Percentiles rank a stretch among this genome's conserved stretches.
These are phyloP conservation scores for Cistogaster globosa DNA, from an alignment of 2,888 invertebrate genomes.

Conservation along the genomic window DNA sequence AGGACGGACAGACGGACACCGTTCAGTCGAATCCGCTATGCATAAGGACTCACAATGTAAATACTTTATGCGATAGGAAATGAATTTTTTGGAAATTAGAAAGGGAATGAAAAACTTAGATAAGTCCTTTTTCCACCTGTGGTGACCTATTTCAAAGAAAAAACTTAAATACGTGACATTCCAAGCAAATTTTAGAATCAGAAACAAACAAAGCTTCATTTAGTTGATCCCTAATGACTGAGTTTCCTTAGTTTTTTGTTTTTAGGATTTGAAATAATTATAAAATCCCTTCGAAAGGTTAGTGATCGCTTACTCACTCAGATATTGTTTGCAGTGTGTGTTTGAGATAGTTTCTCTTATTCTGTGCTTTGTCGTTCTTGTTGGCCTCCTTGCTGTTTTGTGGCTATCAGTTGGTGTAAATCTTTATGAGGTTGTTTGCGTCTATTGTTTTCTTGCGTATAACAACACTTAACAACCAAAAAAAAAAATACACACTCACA, in stretches of 20 bases:
- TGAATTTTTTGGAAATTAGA: too few relatives aligned
- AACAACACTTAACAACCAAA: constrained; percentile 50
- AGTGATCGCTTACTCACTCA: constrained; percentile 31
- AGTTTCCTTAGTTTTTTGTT: not conserved
- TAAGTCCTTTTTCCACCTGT: too few relatives aligned
- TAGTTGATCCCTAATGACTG: too few relatives aligned
- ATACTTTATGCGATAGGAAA: too few relatives aligned
- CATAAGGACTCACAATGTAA: too few relatives aligned
- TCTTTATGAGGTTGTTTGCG: constrained; percentile 70
- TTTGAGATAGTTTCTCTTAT: constrained; percentile 20
- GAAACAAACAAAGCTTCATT: too few relatives aligned
- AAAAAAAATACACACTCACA: not conserved
- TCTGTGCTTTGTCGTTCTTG: constrained; percentile 13
- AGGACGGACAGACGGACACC: too few relatives aligned
- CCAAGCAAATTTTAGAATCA: too few relatives aligned
- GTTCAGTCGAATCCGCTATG: too few relatives aligned
- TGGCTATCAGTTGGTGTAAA: constrained; percentile 68
- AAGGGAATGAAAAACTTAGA: too few relatives aligned
- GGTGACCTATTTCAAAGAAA: too few relatives aligned
- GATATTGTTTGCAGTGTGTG: constrained; percentile 9
- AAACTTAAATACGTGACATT: too few relatives aligned
- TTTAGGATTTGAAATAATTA: not conserved
- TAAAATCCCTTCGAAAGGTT: constrained; percentile 22
- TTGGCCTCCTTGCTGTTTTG: constrained; percentile 65
- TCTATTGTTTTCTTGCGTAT: constrained; percentile 62